Evolutionary conservation across 2,888 invertebrate species (phyloP).

Genomic region (Ctena decussata): DNA sequence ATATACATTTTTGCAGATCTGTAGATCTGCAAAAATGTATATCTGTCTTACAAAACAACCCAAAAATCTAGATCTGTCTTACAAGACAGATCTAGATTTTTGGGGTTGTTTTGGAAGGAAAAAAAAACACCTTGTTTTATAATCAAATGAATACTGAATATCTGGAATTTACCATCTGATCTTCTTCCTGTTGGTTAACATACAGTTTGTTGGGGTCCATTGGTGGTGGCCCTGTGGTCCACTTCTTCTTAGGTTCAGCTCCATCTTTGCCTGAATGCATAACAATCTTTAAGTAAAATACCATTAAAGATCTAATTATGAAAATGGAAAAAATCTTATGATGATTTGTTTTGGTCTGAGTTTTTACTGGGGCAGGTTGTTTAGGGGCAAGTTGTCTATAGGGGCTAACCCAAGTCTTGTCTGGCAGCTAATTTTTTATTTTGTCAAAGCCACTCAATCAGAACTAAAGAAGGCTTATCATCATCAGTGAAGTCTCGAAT

Average conservation of each 20-base stretch:
- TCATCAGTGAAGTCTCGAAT: no score
- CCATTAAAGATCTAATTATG: neutral
- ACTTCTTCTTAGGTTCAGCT: neutral
- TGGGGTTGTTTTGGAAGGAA: no score
- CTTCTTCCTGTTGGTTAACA: slow-evolving; percentile 89
- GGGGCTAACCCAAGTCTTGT: neutral
- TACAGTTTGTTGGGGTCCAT: slow-evolving; percentile 86
- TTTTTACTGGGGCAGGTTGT: neutral
- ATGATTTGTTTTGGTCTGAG: neutral
- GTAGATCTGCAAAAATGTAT: no score
- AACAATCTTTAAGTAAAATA: neutral
- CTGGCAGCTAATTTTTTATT: neutral
- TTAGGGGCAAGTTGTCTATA: neutral
- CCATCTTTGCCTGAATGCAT: neutral
- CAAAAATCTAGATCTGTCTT: no score
- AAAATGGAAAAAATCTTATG: neutral
- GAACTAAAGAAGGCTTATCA: no score
- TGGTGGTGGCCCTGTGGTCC: slow-evolving; percentile 76
- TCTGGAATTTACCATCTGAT: slow-evolving; percentile 89
- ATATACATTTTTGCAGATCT: no score
- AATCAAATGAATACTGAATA: no score
- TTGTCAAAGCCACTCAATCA: no score
- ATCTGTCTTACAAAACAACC: no score
- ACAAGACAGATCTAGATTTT: no score
- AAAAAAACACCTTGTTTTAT: no score